These are phyloP conservation scores for Drosophila mayri DNA, from an alignment of 1,140 invertebrate species.

Conservation along the genomic window DNA sequence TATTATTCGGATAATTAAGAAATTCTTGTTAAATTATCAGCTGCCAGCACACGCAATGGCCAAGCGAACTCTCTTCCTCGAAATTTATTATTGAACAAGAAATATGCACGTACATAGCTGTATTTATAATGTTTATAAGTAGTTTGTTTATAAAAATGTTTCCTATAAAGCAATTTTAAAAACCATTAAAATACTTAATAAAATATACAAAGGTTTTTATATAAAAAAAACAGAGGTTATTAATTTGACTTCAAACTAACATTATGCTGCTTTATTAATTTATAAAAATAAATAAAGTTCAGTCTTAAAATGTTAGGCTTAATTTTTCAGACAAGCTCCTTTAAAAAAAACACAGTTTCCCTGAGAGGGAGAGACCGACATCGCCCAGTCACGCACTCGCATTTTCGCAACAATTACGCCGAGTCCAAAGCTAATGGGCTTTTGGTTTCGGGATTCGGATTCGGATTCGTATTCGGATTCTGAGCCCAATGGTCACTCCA, in stretches of 20 bases:
- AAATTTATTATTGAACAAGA: conserved; percentile 1
- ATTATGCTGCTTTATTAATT: no score
- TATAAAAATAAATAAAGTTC: no score
- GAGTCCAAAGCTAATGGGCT: conserved; percentile 36
- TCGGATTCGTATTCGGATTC: neutral
- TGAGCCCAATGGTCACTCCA: conserved; percentile 1
- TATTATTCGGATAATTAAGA: conserved; percentile 45
- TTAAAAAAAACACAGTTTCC: neutral
- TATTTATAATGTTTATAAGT: neutral
- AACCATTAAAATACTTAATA: no score
- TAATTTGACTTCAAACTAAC: no score
- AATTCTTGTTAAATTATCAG: conserved; percentile 46
- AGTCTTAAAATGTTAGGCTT: no score
- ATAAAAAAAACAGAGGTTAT: no score
- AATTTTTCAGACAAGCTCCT: no score
- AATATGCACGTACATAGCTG: neutral
- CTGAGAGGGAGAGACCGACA: neutral
- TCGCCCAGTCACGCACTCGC: conserved; percentile 42
- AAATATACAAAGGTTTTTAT: no score
- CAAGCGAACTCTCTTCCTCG: neutral
- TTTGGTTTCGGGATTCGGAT: conserved; percentile 4
- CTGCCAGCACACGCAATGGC: conserved; percentile 21
- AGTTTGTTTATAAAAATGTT: neutral
- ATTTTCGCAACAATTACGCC: conserved; percentile 56
- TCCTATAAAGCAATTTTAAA: neutral